phyloP scores from a whole-genome alignment of 2,888 invertebrate genomes.

The Penaeus monodon region DNA sequence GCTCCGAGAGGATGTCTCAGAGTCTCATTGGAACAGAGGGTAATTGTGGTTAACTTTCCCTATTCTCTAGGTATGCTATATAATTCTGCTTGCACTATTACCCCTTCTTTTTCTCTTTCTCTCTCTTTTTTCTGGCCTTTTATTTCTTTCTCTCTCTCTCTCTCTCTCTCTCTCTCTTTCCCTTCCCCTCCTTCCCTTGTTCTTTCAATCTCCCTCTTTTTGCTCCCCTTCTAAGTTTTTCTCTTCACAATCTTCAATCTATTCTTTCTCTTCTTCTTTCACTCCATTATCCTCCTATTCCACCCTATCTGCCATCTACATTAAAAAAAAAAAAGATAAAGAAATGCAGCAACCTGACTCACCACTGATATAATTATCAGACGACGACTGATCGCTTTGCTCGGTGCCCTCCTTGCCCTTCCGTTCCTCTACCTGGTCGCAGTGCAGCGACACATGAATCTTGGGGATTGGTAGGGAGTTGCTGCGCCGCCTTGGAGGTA shows the following conservation, averaged over 20 bases:
- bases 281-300: too few relatives aligned
- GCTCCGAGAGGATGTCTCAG: constrained; percentile 52
- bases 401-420: constrained; percentile 52
- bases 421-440: constrained; percentile 48
- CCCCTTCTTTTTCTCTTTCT: background rate
- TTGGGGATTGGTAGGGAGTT: constrained; percentile 94
- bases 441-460: constrained; percentile 81
- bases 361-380: constrained; percentile 63
- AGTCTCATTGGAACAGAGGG: constrained; percentile 36
- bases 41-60: constrained; percentile 9
- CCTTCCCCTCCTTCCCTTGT: background rate
- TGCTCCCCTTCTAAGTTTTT: background rate
- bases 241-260: background rate
- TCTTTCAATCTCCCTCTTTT: constrained; percentile 1
- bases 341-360: background rate
- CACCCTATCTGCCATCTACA: background rate
- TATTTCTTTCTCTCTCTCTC: background rate
- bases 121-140: too few relatives aligned
- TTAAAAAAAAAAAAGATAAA: too few relatives aligned
- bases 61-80: background rate
- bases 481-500: constrained; percentile 85
- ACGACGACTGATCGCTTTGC: constrained; percentile 64
- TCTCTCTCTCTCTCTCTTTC: background rate
- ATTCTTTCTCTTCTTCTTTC: background rate
- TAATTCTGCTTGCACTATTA: background rate